Conservation (phyloP, 2,888 invertebrate species). For the Chloroclystis v-ata region DNA sequence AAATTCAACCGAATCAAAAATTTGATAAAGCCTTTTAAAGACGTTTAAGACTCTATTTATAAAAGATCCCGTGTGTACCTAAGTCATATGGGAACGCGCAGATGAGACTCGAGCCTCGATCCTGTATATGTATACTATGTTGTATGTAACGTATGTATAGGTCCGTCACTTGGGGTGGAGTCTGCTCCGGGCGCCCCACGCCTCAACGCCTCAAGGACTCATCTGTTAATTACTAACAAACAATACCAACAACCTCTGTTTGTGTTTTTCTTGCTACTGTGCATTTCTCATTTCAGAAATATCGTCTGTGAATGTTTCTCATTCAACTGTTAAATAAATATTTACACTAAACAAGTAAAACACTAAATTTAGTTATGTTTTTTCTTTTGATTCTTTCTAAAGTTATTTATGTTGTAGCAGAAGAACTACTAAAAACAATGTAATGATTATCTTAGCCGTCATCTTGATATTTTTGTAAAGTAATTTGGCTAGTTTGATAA, state of each 20-base stretch:
- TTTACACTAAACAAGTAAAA: too few species aligned
- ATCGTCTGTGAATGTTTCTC: background rate
- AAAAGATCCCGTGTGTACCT: background rate
- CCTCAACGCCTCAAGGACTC: slow-evolving; percentile 54
- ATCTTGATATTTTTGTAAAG: too few species aligned
- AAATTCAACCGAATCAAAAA: too few species aligned
- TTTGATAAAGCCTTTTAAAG: too few species aligned
- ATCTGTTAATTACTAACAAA: slow-evolving; percentile 27
- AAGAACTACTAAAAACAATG: too few species aligned
- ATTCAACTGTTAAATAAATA: too few species aligned
- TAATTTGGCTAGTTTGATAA: too few species aligned
- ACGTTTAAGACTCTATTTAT: too few species aligned
- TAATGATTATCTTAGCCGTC: too few species aligned
- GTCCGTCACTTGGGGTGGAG: slow-evolving; percentile 30
- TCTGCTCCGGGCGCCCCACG: slow-evolving; percentile 52
- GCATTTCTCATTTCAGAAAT: background rate
- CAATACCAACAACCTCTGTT: slow-evolving; percentile 3
- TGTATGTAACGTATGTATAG: background rate
- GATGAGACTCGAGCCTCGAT: slow-evolving; percentile 34
- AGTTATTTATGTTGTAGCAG: too few species aligned
- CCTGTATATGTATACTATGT: background rate
- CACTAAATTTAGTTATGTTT: too few species aligned
- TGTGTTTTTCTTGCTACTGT: background rate
- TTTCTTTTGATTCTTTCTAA: too few species aligned
- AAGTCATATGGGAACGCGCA: slow-evolving; percentile 46